phyloP scores from a whole-genome alignment of 2,888 invertebrate genomes.

The Melieria picta region DNA sequence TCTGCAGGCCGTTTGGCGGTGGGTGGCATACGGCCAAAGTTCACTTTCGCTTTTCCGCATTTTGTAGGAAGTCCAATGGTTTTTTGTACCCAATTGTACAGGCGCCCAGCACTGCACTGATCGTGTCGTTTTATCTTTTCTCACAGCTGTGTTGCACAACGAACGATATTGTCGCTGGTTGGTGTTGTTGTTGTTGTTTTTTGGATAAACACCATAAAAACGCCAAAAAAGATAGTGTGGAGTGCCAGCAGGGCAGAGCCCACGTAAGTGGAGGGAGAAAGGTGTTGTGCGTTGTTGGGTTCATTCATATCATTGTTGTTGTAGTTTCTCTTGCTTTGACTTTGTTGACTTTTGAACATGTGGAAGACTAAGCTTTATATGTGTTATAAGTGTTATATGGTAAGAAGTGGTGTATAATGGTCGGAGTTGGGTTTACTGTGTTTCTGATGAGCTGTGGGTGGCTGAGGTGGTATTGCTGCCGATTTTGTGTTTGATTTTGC shows the following conservation, averaged over 20 bases:
- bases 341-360: too few relatives aligned
- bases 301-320: not conserved
- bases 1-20: not conserved
- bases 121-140: constrained; percentile 26
- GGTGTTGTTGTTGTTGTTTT: not conserved
- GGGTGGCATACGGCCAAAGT: constrained; percentile 45
- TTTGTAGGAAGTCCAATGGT: constrained; percentile 50
- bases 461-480: too few relatives aligned
- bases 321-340: too few relatives aligned
- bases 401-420: not conserved
- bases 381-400: not conserved
- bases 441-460: too few relatives aligned
- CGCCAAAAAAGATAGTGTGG: not conserved
- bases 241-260: not conserved
- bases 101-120: constrained; percentile 53
- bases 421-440: too few relatives aligned
- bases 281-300: not conserved
- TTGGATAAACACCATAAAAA: not conserved
- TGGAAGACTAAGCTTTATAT: not conserved
- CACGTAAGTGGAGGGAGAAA: not conserved
- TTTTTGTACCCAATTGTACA: constrained; percentile 60
- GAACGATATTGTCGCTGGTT: not conserved
- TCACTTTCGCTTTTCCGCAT: constrained; percentile 48
- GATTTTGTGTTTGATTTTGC: too few relatives aligned
- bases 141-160: not conserved